Conservation (phyloP, 2,797 vertebrate species). For the Carduelis carduelis region DNA sequence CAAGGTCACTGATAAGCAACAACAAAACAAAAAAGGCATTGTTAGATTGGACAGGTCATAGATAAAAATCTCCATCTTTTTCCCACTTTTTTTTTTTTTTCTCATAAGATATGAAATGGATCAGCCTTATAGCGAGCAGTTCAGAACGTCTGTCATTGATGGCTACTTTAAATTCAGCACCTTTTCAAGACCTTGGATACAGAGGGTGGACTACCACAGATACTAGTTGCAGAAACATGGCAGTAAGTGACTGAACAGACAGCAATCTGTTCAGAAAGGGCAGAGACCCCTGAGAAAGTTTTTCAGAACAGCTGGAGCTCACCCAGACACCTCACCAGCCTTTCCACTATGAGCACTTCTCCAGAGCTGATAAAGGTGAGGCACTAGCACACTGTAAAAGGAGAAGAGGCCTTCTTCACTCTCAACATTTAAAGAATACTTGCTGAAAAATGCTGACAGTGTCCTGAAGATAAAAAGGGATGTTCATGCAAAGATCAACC, state of each 20-base stretch:
- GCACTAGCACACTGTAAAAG: not conserved
- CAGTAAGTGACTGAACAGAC: not conserved
- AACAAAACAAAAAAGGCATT: conserved; percentile 29
- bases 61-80: not conserved
- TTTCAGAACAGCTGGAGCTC: not conserved
- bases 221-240: not conserved
- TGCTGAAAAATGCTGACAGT: not conserved
- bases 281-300: not conserved
- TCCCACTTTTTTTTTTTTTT: not conserved
- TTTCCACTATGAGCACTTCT: not conserved
- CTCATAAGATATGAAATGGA: not conserved
- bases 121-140: not conserved
- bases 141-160: not conserved
- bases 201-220: not conserved
- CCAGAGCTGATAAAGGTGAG: not conserved
- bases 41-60: not conserved
- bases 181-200: not conserved
- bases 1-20: conserved; percentile 20
- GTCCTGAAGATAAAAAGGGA: not conserved
- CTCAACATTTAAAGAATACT: not conserved
- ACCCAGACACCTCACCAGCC: not conserved
- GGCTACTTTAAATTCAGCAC: not conserved
- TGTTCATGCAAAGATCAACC: not conserved
- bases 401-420: not conserved
- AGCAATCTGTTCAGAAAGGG: not conserved